These are phyloP conservation scores for Phortica magna DNA, from an alignment of 2,888 invertebrate species.

Conservation along the genomic window DNA sequence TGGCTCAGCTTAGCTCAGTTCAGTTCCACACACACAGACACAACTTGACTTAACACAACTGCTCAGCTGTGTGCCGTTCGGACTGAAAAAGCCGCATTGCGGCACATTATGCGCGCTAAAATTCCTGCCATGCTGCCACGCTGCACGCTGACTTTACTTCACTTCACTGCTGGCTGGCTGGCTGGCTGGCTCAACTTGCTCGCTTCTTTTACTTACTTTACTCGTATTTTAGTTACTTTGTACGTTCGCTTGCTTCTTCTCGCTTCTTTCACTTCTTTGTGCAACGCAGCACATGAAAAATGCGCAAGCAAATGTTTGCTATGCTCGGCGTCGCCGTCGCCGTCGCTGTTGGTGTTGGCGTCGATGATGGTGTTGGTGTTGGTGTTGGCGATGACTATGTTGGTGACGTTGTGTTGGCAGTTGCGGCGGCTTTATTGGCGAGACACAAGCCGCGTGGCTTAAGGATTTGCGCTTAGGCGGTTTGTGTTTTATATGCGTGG, in stretches of 20 bases:
- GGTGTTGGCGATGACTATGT: conserved; percentile 33
- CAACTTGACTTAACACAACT: conserved; percentile 2
- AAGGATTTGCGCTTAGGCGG: conserved; percentile 7
- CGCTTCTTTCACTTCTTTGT: neutral
- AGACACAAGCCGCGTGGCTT: conserved; percentile 4
- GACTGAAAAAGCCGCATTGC: conserved; percentile 70
- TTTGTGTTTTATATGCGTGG: neutral
- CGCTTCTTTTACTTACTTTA: neutral
- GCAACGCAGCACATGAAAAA: conserved; percentile 47
- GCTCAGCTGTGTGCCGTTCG: conserved; percentile 47
- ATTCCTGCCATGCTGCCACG: conserved; percentile 52
- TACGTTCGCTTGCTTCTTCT: neutral
- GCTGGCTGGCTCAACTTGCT: conserved; percentile 37
- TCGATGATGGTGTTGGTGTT: neutral
- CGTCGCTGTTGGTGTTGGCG: neutral
- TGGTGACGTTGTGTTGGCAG: conserved; percentile 9
- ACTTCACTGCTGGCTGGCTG: conserved; percentile 44
- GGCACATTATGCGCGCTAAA: conserved; percentile 72
- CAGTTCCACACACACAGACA: too few species aligned
- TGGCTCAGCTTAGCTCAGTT: conserved; percentile 6
- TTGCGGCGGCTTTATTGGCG: neutral
- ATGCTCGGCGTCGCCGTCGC: conserved; percentile 34
- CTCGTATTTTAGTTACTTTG: conserved; percentile 28
- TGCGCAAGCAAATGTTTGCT: conserved; percentile 40
- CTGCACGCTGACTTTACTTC: conserved; percentile 53